Evolutionary conservation across 2,113 vertebrate species (phyloP).

Genomic region (Xiphophorus hellerii): DNA sequence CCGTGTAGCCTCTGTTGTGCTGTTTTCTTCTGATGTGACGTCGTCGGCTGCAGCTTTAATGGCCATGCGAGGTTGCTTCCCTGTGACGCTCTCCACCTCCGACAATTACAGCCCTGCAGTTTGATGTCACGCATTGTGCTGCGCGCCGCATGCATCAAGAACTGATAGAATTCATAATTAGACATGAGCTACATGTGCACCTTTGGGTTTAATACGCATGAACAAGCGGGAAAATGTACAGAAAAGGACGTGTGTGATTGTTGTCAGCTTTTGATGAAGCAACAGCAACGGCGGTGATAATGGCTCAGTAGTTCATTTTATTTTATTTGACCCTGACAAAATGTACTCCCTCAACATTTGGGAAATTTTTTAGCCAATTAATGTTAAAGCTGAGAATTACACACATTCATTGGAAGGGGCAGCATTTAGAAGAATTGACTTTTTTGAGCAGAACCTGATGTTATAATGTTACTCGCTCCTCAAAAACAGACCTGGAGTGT

Average conservation of each 20-base stretch:
- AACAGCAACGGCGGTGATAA: not conserved
- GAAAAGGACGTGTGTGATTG: not conserved
- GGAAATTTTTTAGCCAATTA: too few species aligned
- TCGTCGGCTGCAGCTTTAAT: slow-evolving; percentile 43
- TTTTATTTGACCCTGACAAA: too few species aligned
- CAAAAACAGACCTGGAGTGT: too few species aligned
- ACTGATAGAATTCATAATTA: slow-evolving; percentile 36
- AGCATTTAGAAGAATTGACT: too few species aligned
- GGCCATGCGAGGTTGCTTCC: slow-evolving; percentile 41
- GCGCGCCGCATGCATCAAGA: not conserved
- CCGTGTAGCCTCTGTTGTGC: slow-evolving; percentile 35
- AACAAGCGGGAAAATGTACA: accelerated
- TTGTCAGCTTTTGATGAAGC: not conserved
- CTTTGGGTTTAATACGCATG: slow-evolving; percentile 1
- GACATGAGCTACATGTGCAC: not conserved
- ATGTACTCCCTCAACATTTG: too few species aligned
- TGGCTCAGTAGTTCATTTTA: too few species aligned
- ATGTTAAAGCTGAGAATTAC: too few species aligned
- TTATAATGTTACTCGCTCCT: too few species aligned
- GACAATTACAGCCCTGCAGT: slow-evolving; percentile 40
- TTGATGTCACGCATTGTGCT: slow-evolving; percentile 31
- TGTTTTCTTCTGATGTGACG: slow-evolving; percentile 34
- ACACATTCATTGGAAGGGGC: too few species aligned
- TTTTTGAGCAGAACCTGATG: too few species aligned
- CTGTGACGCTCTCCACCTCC: slow-evolving; percentile 34